These are phyloP conservation scores for Falco rusticolus DNA, from an alignment of 2,797 vertebrate species.

Conservation along the genomic window DNA sequence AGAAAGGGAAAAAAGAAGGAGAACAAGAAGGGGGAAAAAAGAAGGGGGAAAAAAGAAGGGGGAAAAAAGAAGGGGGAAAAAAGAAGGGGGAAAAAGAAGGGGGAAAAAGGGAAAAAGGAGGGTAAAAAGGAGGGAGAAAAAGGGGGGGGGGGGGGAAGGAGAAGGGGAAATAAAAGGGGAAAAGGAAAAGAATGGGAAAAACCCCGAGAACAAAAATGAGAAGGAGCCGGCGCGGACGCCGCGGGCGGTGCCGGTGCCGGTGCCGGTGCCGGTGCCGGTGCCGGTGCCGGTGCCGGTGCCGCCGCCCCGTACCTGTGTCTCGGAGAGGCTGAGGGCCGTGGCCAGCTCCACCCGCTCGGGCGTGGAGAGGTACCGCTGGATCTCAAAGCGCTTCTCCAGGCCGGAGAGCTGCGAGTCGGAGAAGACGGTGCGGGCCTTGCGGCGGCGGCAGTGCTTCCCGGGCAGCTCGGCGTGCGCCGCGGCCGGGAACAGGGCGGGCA, in stretches of 20 bases:
- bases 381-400: constrained; percentile 95
- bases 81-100: neutral
- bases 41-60: too few species aligned
- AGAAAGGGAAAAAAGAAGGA: too few species aligned
- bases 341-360: constrained; percentile 96
- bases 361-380: constrained; percentile 95
- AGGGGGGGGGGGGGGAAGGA: too few species aligned
- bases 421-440: constrained; percentile 96
- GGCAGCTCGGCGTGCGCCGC: constrained; percentile 91
- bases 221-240: too few species aligned
- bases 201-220: too few species aligned
- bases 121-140: too few species aligned
- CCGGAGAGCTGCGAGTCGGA: constrained; percentile 97
- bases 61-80: too few species aligned
- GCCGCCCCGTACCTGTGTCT: constrained; percentile 88
- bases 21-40: too few species aligned
- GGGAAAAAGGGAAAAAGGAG: too few species aligned
- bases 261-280: neutral
- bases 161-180: too few species aligned
- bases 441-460: constrained; percentile 93
- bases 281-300: neutral
- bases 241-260: too few species aligned
- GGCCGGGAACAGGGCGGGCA: constrained; percentile 93
- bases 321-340: constrained; percentile 95
- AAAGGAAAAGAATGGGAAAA: too few species aligned